These are phyloP conservation scores for Lochmaea crataegi DNA, from an alignment of 2,888 invertebrate genomes.

Conservation along the genomic window DNA sequence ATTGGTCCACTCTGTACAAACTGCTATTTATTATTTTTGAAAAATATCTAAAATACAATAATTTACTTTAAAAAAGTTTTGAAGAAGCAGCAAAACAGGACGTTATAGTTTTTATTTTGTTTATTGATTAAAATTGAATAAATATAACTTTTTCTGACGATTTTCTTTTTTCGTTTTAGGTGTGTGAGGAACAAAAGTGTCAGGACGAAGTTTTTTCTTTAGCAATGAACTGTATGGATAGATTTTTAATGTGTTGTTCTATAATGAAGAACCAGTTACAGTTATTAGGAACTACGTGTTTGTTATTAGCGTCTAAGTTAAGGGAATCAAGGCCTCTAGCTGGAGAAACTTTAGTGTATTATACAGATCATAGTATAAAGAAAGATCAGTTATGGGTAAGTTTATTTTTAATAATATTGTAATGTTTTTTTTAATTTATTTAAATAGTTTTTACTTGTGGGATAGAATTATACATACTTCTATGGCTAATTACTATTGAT, in stretches of 20 bases:
- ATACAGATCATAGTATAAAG: constrained; percentile 94
- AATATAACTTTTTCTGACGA: not conserved
- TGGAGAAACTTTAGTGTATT: constrained; percentile 86
- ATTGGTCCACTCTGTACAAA: too few species aligned
- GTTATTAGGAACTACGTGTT: constrained; percentile 90
- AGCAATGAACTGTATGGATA: constrained; percentile 93
- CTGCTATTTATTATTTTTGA: too few species aligned
- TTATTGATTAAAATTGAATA: not conserved
- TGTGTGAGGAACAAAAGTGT: constrained; percentile 92
- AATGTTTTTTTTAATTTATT: too few species aligned
- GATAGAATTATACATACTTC: too few species aligned
- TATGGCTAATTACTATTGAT: too few species aligned
- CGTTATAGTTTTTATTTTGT: too few species aligned
- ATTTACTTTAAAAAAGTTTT: too few species aligned
- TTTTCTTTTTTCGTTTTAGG: constrained; percentile 71
- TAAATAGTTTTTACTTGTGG: too few species aligned
- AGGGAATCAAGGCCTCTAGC: constrained; percentile 86
- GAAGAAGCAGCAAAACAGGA: too few species aligned
- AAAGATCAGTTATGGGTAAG: constrained; percentile 90
- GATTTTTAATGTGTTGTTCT: constrained; percentile 87
- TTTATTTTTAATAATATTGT: constrained; percentile 55
- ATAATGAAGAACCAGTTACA: constrained; percentile 90
- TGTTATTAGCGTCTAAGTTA: constrained; percentile 93
- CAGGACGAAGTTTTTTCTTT: constrained; percentile 94
- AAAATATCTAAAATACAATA: too few species aligned